Base-by-base conservation (phyloP, 1,140 invertebrate species). In the Drosophila sp. region DNA sequence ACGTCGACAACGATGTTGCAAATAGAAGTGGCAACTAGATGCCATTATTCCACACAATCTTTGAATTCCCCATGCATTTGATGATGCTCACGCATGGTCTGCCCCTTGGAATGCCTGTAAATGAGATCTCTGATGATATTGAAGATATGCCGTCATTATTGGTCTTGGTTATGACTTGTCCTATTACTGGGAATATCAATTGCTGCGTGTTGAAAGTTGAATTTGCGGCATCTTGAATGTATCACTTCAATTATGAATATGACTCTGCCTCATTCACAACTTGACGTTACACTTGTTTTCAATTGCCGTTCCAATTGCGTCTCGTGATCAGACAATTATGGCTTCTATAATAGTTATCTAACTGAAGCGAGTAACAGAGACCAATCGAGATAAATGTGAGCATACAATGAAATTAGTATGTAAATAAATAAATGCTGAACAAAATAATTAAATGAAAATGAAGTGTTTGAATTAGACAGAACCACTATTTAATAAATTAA, bases 31-130 rank as follows among this genome's bases (percentile, higher is more conserved):
- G 66, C 66, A 70, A 70, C 57, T 53, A 61, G 57, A 54, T 62
- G 38, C 57, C 38, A 61, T 69, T 61, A 34, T 45, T 6, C 18
- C 50, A 14, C 21, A 53, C 53, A 53, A 41, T 54, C 54, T 67
- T 11, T 18, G 61, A 50, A 56, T 54, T 64, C 50, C 45, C 7
- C 32, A 36, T 32, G 51, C 36, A n/a, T 58, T 27, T 40, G 59
- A 71, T 56, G 58, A 63, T 48, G 6, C 34, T 51, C 69, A 72
- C 63, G 70, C 70, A 67, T 72, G 46, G 54, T 11, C 46, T 45
- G 46, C 27, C 40, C 48, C 16, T 43, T 67, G 64, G 70, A 45
- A 53, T 66, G 67, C 45, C 36, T 54, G 70, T 40, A 67, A 67
- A 66, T 66, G 53, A 67, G 69, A 66, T 57, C 62, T 72, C 45